A percentile compares a stretch with the other conserved stretches of the same genome.
Evolutionary conservation across 35 echinoderm and acorn worm genomes (phyloP).

Genomic region (Strongylocentrotus purpuratus): DNA sequence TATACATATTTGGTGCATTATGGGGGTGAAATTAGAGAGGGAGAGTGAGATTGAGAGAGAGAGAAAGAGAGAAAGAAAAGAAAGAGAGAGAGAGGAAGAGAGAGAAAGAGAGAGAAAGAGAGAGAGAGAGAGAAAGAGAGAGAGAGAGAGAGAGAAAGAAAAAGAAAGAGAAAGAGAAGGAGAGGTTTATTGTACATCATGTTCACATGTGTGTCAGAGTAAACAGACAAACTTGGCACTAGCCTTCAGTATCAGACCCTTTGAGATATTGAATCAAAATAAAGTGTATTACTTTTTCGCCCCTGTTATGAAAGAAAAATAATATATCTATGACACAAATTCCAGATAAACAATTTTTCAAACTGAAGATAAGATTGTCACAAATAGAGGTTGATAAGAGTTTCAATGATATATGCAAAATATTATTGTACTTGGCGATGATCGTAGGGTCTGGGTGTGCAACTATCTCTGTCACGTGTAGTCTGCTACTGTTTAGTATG

Average conservation of each 20-base stretch:
- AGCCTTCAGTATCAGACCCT: neutral
- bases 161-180: neutral
- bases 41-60: neutral
- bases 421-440: neutral
- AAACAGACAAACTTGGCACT: neutral
- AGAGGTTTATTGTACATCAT: neutral
- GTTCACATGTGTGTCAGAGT: slow-evolving; percentile 9
- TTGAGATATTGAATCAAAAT: neutral
- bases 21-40: neutral
- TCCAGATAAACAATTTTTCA: too few relatives aligned
- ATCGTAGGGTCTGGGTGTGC: neutral
- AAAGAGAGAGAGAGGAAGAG: neutral
- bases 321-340: too few relatives aligned
- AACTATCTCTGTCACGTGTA: neutral
- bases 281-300: too few relatives aligned
- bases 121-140: too few relatives aligned
- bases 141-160: neutral
- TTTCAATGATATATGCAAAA: too few relatives aligned
- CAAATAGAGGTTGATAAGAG: too few relatives aligned
- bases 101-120: neutral
- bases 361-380: too few relatives aligned
- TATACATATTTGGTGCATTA: too few relatives aligned
- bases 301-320: too few relatives aligned
- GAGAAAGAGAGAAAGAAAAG: neutral
- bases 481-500: neutral